phyloP scores from a whole-genome alignment of 2,888 invertebrate genomes.

The Ernsta delagoae region DNA sequence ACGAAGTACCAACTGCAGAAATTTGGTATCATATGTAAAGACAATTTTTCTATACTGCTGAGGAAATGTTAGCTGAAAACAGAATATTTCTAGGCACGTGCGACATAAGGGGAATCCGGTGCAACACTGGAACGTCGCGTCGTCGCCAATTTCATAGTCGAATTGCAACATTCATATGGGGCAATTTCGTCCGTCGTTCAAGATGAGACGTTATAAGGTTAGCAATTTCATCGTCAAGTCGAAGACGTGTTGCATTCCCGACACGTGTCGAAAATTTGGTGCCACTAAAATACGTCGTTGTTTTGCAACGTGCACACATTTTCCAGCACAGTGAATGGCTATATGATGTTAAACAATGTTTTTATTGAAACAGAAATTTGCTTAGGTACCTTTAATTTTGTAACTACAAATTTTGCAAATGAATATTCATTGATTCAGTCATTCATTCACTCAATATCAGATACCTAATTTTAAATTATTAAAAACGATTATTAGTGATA shows the following conservation, averaged over 20 bases:
- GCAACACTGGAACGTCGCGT: constrained; percentile 1
- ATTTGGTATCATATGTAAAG: background rate
- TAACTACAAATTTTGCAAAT: too few species aligned
- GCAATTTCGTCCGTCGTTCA: constrained; percentile 21
- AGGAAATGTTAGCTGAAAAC: background rate
- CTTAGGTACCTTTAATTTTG: too few species aligned
- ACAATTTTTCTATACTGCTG: background rate
- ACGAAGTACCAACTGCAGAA: background rate
- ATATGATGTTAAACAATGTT: too few species aligned
- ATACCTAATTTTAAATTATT: too few species aligned
- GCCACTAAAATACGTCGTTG: background rate
- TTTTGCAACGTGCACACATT: background rate
- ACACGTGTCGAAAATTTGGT: background rate
- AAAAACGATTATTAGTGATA: too few species aligned
- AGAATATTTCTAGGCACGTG: constrained; percentile 1
- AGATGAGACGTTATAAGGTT: constrained; percentile 3
- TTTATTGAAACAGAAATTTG: too few species aligned
- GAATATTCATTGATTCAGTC: too few species aligned
- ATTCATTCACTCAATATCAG: too few species aligned
- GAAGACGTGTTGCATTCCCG: background rate
- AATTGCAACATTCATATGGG: constrained; percentile 23
- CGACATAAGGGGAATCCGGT: constrained; percentile 18
- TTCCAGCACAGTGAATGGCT: too few species aligned
- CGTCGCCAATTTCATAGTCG: constrained; percentile 27
- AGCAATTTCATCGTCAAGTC: constrained; percentile 11